These are phyloP conservation scores for Boleophthalmus pectinirostris DNA, from an alignment of 2,113 vertebrate species.

Conservation along the genomic window DNA sequence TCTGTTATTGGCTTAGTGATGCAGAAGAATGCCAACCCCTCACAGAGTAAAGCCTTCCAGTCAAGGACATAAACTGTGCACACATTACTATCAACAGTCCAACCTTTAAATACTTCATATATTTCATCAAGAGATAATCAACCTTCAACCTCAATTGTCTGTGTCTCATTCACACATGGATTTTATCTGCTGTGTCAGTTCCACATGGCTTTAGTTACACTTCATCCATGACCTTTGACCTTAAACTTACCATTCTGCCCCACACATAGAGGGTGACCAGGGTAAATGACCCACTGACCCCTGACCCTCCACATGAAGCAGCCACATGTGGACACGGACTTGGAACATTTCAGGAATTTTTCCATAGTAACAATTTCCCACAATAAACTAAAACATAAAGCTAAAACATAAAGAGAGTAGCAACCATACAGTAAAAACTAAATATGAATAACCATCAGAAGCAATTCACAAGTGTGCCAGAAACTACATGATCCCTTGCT, in stretches of 20 bases:
- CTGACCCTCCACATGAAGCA: not conserved
- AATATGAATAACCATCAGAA: too few relatives aligned
- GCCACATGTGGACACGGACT: not conserved
- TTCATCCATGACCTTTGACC: not conserved
- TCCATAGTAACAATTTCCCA: not conserved
- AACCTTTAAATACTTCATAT: too few relatives aligned
- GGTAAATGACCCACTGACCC: not conserved
- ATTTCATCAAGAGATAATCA: too few relatives aligned
- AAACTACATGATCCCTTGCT: too few relatives aligned
- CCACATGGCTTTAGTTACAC: not conserved
- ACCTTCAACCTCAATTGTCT: not conserved
- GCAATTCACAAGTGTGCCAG: too few relatives aligned
- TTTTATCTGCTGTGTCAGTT: slow-evolving; percentile 2
- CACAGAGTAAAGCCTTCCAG: not conserved
- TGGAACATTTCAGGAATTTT: not conserved
- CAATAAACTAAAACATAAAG: too few relatives aligned
- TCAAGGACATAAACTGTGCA: not conserved
- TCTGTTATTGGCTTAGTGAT: not conserved
- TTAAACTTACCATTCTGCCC: slow-evolving; percentile 3
- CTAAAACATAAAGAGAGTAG: too few relatives aligned
- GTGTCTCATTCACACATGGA: not conserved
- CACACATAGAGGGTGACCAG: not conserved
- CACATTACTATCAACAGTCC: not conserved
- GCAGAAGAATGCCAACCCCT: not conserved
- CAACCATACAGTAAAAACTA: too few relatives aligned